Evolutionary conservation across 1,140 invertebrate genomes (phyloP), one percentile per base, ranked within the genome.

Genomic region (Coboldia fuscipes): DNA sequence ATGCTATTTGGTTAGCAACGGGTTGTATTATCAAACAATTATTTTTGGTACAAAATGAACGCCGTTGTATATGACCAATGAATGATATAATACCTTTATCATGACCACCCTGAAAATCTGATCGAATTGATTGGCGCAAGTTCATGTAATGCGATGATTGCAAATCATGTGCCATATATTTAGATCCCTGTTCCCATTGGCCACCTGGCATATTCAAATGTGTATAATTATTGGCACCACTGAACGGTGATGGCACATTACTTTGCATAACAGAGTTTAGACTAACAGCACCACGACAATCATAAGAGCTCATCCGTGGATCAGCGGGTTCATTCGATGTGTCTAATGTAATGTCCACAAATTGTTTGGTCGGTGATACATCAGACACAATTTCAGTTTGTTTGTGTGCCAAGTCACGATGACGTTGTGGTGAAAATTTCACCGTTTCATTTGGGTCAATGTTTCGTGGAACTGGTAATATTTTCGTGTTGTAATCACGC

Each of bases 121-220:
- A 38, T n/a, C 50, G 46, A 2, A 39, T 17, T 17, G 35, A 41
- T 9, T 48, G 41, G 19, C 64, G 53, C 23, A 66, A 47, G 29
- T 58, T 57, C 13, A 62, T 51, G 42, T 66, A 68, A 46, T 70
- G 68, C 2, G 65, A 66, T 33, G 58, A 61, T 28, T 72, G 66
- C 45, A 74, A 59, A 40, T 70, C 61, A 35, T 72, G 64, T 15
- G 72, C 67, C 13, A 76, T 56, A 42, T 73, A 78, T 48, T 78
- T 78, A 20, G 65, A 56, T 37, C 66, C 63, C 45, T 70, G 66
- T 3, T 63, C 61, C 66, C 69, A 72, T 37, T 72, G 67, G 2
- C 71, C 72, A 2, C 74, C 74, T 0, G 75, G 75, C 72, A 79
- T 76, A 40, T 72, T 72, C 3, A 75, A 46, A 45, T 76, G 66